Conservation (phyloP, 2,113 vertebrate species). For the Petrocephalus microphthalmus region DNA sequence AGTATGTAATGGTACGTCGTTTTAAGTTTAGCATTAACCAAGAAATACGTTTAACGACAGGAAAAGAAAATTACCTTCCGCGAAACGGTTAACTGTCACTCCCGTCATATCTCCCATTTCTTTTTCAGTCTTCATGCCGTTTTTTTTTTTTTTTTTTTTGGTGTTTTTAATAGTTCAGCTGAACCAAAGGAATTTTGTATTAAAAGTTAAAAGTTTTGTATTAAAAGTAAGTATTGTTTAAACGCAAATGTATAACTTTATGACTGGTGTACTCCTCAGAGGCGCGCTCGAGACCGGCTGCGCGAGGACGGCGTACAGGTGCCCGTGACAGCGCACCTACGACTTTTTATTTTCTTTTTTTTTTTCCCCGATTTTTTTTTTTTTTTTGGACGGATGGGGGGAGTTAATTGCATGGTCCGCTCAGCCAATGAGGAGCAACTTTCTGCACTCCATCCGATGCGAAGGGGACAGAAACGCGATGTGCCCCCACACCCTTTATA, state of each 20-base stretch:
- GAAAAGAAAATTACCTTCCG: slow-evolving; percentile 43
- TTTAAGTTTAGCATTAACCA: not conserved
- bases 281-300: not conserved
- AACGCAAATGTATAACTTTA: slow-evolving; percentile 4
- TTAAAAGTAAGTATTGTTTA: not conserved
- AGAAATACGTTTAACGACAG: not conserved
- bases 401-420: not conserved
- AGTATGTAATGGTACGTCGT: not conserved
- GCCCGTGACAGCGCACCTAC: slow-evolving; percentile 37
- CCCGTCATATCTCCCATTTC: slow-evolving; percentile 37
- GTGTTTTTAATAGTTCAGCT: not conserved
- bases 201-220: too few relatives aligned
- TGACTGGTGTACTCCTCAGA: not conserved
- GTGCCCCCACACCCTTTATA: not conserved
- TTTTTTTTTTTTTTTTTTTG: not conserved
- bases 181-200: not conserved
- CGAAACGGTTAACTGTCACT: slow-evolving; percentile 45
- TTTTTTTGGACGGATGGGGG: not conserved
- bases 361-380: not conserved
- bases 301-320: slow-evolving; percentile 42
- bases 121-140: slow-evolving; percentile 44
- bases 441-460: not conserved
- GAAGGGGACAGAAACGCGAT: not conserved
- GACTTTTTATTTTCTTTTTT: slow-evolving; percentile 7
- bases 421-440: not conserved